Evolutionary conservation across 2,888 invertebrate genomes (phyloP).

Genomic region (Leucania comma): DNA sequence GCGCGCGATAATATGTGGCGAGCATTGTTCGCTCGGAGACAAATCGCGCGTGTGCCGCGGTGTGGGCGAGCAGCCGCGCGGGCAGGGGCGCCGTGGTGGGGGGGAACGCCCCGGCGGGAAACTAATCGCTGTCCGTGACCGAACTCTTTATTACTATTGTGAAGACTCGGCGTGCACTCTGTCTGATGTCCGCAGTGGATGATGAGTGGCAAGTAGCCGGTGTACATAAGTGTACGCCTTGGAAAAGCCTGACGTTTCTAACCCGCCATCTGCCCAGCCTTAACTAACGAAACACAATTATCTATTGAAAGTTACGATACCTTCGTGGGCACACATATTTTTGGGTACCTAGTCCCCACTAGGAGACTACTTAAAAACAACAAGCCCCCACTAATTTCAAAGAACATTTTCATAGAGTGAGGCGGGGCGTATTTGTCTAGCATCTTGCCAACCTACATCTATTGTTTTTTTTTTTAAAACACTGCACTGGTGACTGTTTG

Average conservation of each 20-base stretch:
- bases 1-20: conserved; percentile 33
- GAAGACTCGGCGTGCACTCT: conserved; percentile 13
- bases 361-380: too few species aligned
- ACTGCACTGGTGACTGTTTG: too few species aligned
- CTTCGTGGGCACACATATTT: too few species aligned
- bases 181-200: not conserved
- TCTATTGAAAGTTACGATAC: too few species aligned
- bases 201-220: not conserved
- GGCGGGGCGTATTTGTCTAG: too few species aligned
- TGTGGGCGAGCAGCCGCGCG: not conserved
- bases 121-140: conserved; percentile 18
- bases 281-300: too few species aligned
- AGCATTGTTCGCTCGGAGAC: conserved; percentile 38
- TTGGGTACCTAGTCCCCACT: too few species aligned
- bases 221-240: not conserved
- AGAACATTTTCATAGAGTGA: too few species aligned
- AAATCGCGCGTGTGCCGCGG: conserved; percentile 15
- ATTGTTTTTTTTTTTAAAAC: too few species aligned
- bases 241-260: not conserved
- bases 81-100: accelerated
- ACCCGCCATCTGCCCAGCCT: not conserved
- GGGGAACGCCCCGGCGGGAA: not conserved
- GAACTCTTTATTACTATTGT: conserved; percentile 12
- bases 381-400: too few species aligned
- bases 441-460: too few species aligned